A percentile compares a stretch with the other conserved stretches of the same genome.
phyloP scores from a whole-genome alignment of 2,888 invertebrate genomes.

The Morinoia aosen region DNA sequence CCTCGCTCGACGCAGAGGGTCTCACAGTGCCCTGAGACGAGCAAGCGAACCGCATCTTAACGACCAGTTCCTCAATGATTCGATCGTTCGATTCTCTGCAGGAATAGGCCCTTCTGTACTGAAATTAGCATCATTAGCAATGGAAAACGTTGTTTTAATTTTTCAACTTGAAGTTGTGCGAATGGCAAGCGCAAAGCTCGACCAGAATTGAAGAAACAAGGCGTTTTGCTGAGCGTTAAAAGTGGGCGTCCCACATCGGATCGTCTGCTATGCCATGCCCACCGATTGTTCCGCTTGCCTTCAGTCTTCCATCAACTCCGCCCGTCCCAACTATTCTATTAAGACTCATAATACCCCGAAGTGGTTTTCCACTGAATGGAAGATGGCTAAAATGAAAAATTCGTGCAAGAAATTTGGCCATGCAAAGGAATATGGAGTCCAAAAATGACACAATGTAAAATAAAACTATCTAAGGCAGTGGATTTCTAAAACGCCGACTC shows the following conservation, averaged over 20 bases:
- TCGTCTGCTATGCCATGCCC: conserved; percentile 44
- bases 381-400: not conserved
- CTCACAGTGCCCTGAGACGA: not conserved
- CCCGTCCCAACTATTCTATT: conserved; percentile 32
- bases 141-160: not conserved
- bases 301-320: not conserved
- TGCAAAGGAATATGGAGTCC: not conserved
- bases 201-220: not conserved
- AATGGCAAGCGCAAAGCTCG: not conserved
- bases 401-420: not conserved
- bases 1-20: conserved; percentile 5
- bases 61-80: conserved; percentile 46
- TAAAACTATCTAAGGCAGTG: not conserved
- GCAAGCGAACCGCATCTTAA: not conserved
- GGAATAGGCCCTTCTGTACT: not conserved
- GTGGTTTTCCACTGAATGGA: not conserved
- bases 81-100: not conserved
- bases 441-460: not conserved
- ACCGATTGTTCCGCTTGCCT: conserved; percentile 51
- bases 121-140: not conserved
- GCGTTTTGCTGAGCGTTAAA: not conserved
- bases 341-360: not conserved
- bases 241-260: conserved; percentile 1
- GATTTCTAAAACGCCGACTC: not conserved
- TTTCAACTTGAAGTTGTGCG: not conserved